Evolutionary conservation across 2,797 vertebrate genomes (phyloP).

Genomic region (Mus caroli): DNA sequence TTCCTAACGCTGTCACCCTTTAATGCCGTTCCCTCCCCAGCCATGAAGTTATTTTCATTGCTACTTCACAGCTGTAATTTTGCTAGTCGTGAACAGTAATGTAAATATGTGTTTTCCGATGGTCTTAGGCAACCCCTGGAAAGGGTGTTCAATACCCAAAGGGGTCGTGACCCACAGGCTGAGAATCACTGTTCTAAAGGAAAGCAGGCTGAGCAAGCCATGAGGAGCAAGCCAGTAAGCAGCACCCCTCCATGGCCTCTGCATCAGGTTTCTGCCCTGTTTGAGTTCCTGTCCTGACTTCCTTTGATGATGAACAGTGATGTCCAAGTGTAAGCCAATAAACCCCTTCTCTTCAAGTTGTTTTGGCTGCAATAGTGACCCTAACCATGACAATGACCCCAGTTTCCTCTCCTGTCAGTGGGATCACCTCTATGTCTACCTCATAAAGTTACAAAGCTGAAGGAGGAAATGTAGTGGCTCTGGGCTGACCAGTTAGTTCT

Average conservation of each 20-base stretch:
- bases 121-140: not conserved
- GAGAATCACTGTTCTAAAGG: not conserved
- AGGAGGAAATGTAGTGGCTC: not conserved
- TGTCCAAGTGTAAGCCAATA: too few relatives aligned
- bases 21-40: too few relatives aligned
- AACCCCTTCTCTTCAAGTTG: not conserved
- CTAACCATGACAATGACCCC: not conserved
- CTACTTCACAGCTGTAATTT: not conserved
- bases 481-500: not conserved
- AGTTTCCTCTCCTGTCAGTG: not conserved
- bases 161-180: not conserved
- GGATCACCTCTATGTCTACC: not conserved
- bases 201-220: not conserved
- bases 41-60: not conserved
- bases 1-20: not conserved
- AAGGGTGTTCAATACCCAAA: not conserved
- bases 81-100: not conserved
- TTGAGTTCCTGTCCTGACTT: not conserved
- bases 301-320: not conserved
- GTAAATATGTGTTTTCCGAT: not conserved
- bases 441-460: not conserved
- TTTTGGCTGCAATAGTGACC: not conserved
- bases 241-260: not conserved
- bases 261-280: not conserved
- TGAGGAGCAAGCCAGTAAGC: too few relatives aligned